Evolutionary conservation across 2,113 vertebrate species (phyloP).

Genomic region (Maccullochella peelii): DNA sequence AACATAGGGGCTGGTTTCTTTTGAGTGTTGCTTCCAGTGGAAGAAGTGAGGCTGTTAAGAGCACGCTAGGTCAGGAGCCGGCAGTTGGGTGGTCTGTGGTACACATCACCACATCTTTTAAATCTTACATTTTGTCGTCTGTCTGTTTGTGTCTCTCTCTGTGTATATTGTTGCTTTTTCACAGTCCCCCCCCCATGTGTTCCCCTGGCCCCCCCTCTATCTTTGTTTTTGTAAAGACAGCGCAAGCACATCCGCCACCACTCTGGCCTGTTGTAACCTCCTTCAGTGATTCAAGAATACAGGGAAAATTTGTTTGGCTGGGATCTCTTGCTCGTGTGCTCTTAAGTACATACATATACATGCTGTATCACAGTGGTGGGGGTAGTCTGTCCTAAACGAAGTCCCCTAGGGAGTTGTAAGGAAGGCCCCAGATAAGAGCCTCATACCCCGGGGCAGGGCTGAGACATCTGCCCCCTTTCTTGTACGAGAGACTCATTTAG

Average conservation of each 20-base stretch:
- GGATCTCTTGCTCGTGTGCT: constrained; percentile 45
- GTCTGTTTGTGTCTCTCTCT: background rate
- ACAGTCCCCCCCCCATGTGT: constrained; percentile 1
- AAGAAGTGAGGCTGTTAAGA: constrained; percentile 67
- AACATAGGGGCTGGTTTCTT: constrained; percentile 67
- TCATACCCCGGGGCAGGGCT: constrained; percentile 63
- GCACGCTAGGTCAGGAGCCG: constrained; percentile 27
- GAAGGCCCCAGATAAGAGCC: constrained; percentile 68
- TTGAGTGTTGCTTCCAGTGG: constrained; percentile 62
- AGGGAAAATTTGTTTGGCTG: constrained; percentile 53
- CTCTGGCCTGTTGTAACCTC: constrained; percentile 67
- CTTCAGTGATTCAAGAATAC: constrained; percentile 54
- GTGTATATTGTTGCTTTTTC: constrained; percentile 7
- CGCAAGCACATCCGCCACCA: constrained; percentile 56
- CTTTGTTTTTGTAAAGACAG: constrained; percentile 64
- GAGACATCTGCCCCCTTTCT: constrained; percentile 78
- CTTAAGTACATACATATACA: constrained; percentile 41
- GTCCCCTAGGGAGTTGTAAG: constrained; percentile 73
- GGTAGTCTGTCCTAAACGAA: constrained; percentile 56
- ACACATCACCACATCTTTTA: no score
- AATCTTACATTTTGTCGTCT: background rate
- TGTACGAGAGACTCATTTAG: constrained; percentile 52
- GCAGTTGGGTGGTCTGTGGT: constrained; percentile 70
- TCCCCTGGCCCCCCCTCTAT: constrained; percentile 1
- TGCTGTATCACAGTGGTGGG: constrained; percentile 55